phyloP scores from a whole-genome alignment of 2,797 vertebrate genomes.

The Catamblyrhynchus diadema region DNA sequence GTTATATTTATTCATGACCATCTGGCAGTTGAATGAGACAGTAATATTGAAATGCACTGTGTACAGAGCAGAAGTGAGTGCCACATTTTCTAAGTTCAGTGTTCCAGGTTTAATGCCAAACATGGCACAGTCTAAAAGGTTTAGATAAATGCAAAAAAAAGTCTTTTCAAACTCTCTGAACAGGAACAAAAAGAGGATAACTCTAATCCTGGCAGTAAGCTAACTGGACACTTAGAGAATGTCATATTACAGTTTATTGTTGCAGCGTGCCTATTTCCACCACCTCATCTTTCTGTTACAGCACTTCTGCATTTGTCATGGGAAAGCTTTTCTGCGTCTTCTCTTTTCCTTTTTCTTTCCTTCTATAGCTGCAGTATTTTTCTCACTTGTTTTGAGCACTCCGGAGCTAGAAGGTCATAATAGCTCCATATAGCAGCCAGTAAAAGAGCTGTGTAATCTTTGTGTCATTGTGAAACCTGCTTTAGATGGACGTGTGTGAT shows the following conservation, averaged over 20 bases:
- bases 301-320: neutral
- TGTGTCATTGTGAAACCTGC: neutral
- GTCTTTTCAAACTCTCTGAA: neutral
- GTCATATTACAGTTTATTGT: neutral
- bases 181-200: slow-evolving; percentile 23
- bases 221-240: slow-evolving; percentile 25
- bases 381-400: neutral
- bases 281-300: neutral
- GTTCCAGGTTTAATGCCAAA: slow-evolving; percentile 40
- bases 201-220: neutral
- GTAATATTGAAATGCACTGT: slow-evolving; percentile 57
- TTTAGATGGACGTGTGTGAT: neutral
- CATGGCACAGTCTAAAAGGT: slow-evolving; percentile 35
- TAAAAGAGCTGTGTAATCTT: neutral
- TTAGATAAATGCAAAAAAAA: neutral
- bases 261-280: neutral
- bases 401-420: neutral
- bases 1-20: slow-evolving; percentile 63
- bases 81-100: slow-evolving; percentile 40
- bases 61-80: slow-evolving; percentile 51
- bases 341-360: neutral
- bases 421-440: neutral
- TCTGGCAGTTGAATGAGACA: slow-evolving; percentile 49
- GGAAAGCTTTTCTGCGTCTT: neutral
- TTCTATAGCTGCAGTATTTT: neutral